Evolutionary conservation across 2,888 invertebrate species (phyloP).

Genomic region (Lamellibrachia columna): DNA sequence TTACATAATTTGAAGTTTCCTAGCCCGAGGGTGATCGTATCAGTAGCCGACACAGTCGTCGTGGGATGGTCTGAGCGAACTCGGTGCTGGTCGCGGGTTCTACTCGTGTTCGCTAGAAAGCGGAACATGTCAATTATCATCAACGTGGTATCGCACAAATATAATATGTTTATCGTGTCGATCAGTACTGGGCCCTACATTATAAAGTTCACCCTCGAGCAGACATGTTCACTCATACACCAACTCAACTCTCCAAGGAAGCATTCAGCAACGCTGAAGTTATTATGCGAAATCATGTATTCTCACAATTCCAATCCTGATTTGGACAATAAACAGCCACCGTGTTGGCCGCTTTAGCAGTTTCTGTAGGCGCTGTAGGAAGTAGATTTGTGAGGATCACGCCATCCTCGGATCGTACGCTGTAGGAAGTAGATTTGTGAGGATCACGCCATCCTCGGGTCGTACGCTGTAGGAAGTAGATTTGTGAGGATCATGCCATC

Average conservation of each 20-base stretch:
- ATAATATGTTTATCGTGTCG: neutral
- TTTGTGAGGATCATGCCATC: no score
- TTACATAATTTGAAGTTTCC: constrained; percentile 16
- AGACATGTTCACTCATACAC: neutral
- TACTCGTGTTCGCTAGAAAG: neutral
- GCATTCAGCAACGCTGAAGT: neutral
- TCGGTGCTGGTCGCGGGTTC: neutral
- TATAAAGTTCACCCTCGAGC: neutral
- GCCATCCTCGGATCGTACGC: no score
- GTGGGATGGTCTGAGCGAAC: neutral
- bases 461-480: no score
- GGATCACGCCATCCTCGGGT: no score
- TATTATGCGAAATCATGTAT: no score
- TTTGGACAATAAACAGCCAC: no score
- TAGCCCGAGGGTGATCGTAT: neutral
- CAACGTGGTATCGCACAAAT: neutral
- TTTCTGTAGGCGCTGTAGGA: no score
- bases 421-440: no score
- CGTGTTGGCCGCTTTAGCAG: no score
- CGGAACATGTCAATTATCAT: neutral
- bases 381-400: no score
- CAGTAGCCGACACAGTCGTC: neutral
- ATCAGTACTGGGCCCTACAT: neutral
- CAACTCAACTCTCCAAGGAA: neutral
- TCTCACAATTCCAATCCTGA: no score